Conservation (phyloP, 2,888 invertebrate genomes). For the Branchipolynoe longqiensis region DNA sequence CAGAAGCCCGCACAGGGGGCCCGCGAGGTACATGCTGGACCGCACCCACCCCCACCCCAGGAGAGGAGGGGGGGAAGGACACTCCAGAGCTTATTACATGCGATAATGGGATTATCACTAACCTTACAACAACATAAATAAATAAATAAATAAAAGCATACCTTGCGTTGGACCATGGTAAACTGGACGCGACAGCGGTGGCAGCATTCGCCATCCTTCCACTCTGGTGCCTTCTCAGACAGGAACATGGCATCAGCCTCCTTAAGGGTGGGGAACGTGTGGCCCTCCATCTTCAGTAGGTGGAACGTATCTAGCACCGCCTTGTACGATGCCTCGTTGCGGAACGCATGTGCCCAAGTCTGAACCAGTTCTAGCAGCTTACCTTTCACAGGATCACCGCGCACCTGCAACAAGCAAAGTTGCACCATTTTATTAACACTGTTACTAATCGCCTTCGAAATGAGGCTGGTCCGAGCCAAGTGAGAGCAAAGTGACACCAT, state of each 20-base stretch:
- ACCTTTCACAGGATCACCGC: slow-evolving; percentile 81
- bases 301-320: slow-evolving; percentile 96
- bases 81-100: too few relatives aligned
- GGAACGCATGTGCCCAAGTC: slow-evolving; percentile 99
- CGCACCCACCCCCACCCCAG: too few relatives aligned
- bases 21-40: too few relatives aligned
- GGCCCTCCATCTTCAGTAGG: slow-evolving; percentile 95
- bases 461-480: too few relatives aligned
- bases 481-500: too few relatives aligned
- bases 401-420: slow-evolving; percentile 71
- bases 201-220: slow-evolving; percentile 97
- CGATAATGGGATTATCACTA: too few relatives aligned
- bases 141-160: too few relatives aligned
- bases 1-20: too few relatives aligned
- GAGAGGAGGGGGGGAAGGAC: too few relatives aligned
- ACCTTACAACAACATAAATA: too few relatives aligned
- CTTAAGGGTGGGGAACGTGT: slow-evolving; percentile 92
- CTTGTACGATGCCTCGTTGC: slow-evolving; percentile 93
- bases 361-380: slow-evolving; percentile 97
- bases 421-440: too few relatives aligned
- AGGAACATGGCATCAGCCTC: slow-evolving; percentile 99
- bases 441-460: too few relatives aligned
- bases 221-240: slow-evolving; percentile 97
- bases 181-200: slow-evolving; percentile 95
- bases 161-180: slow-evolving; percentile 90